Percentiles rank a stretch among this genome's conserved stretches.
Conservation (phyloP, 35 echinoderm and acorn worm genomes). For the Amphiura filiformis region DNA sequence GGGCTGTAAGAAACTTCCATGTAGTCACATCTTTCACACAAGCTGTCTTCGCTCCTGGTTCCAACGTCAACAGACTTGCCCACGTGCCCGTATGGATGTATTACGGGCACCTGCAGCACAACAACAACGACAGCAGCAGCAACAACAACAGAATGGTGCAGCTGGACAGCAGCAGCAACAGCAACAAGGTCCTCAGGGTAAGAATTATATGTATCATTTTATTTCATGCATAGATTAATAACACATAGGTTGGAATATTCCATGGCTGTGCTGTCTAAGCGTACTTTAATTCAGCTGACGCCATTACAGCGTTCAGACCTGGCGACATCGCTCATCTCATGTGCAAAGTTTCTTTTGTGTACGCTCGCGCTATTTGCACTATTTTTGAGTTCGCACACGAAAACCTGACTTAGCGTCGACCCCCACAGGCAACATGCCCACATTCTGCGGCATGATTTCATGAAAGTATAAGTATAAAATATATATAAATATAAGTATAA, state of each 20-base stretch:
- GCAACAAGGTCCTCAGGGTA: neutral
- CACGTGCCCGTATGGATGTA: conserved; percentile 95
- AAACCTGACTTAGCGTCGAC: no score
- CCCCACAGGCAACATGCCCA: no score
- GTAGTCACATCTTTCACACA: conserved; percentile 98
- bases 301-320: no score
- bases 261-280: neutral
- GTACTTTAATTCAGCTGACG: no score
- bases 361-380: no score
- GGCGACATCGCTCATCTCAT: no score
- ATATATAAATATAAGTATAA: no score
- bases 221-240: no score
- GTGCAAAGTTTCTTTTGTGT: no score
- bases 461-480: no score
- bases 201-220: neutral
- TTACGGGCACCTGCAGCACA: conserved; percentile 50
- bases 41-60: conserved; percentile 97
- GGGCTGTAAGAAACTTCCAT: conserved; percentile 96
- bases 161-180: conserved; percentile 50
- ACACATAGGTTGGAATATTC: neutral
- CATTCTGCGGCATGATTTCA: no score
- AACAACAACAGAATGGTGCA: conserved; percentile 3
- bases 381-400: no score
- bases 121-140: conserved; percentile 41
- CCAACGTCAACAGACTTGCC: conserved; percentile 96